These are phyloP conservation scores for Varanus salvator DNA, from an alignment of 2,113 vertebrate genomes.

Conservation along the genomic window DNA sequence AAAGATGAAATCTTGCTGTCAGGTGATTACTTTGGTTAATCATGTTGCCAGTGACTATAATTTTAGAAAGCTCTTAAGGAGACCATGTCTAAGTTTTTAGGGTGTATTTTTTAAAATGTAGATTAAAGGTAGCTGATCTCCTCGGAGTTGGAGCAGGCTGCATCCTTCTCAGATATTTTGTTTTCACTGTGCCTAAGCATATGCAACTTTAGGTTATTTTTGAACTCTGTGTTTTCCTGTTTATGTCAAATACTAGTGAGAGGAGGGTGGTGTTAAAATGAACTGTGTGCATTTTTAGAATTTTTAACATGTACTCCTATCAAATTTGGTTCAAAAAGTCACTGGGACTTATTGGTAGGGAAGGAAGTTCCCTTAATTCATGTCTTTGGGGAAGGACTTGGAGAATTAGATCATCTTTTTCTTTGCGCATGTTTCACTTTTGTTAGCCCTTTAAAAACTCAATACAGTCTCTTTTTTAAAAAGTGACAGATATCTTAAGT, in stretches of 20 bases:
- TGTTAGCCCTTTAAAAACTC: slow-evolving; percentile 53
- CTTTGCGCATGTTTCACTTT: not conserved
- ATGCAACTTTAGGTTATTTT: slow-evolving; percentile 47
- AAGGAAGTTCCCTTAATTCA: slow-evolving; percentile 45
- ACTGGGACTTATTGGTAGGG: slow-evolving; percentile 59
- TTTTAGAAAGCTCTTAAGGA: slow-evolving; percentile 64
- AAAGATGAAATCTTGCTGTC: slow-evolving; percentile 72
- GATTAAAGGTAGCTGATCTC: slow-evolving; percentile 53
- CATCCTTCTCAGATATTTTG: not conserved
- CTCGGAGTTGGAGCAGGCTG: slow-evolving; percentile 45
- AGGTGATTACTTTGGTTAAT: slow-evolving; percentile 45
- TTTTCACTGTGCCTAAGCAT: slow-evolving; percentile 52
- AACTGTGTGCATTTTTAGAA: slow-evolving; percentile 18
- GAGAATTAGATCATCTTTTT: too few relatives aligned
- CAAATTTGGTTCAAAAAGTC: slow-evolving; percentile 1
- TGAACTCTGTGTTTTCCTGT: slow-evolving; percentile 27
- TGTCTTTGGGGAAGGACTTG: slow-evolving; percentile 5
- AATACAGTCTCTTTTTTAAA: slow-evolving; percentile 41
- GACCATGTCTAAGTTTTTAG: slow-evolving; percentile 60
- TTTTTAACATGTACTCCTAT: slow-evolving; percentile 13
- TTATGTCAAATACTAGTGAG: not conserved
- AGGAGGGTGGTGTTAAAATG: not conserved
- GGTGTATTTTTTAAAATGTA: slow-evolving; percentile 20
- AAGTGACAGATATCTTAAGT: slow-evolving; percentile 47
- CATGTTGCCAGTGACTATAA: slow-evolving; percentile 75